Evolutionary conservation across 2,797 vertebrate species (phyloP).

Genomic region (Falco novaeseelandiae): DNA sequence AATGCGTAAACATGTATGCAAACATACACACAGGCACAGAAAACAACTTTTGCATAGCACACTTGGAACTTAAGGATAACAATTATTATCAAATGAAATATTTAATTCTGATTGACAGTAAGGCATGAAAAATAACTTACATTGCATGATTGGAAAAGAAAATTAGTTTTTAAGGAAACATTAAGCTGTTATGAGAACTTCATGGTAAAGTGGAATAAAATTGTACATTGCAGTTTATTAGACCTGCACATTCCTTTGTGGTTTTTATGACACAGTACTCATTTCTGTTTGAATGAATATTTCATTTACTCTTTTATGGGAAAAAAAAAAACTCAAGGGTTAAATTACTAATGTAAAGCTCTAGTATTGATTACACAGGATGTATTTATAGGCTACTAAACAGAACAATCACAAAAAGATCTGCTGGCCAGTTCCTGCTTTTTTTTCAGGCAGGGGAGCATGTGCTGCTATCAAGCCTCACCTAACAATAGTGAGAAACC

Average conservation of each 20-base stretch:
- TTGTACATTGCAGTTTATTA: not conserved
- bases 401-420: not conserved
- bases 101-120: constrained; percentile 32
- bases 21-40: not conserved
- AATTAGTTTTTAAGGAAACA: not conserved
- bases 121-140: constrained; percentile 39
- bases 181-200: not conserved
- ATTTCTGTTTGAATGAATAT: not conserved
- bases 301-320: not conserved
- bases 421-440: not conserved
- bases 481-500: not conserved
- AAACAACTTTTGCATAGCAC: not conserved
- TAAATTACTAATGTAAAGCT: not conserved
- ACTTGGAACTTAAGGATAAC: not conserved
- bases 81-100: not conserved
- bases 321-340: not conserved
- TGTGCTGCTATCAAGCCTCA: not conserved
- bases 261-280: not conserved
- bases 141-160: not conserved
- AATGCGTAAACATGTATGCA: not conserved
- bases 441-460: not conserved
- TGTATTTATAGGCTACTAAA: not conserved
- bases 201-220: not conserved
- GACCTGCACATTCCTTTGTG: not conserved
- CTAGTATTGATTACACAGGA: not conserved